These are phyloP conservation scores for Gallinago nigripennis DNA, from an alignment of 2,797 vertebrate species.

Conservation along the genomic window DNA sequence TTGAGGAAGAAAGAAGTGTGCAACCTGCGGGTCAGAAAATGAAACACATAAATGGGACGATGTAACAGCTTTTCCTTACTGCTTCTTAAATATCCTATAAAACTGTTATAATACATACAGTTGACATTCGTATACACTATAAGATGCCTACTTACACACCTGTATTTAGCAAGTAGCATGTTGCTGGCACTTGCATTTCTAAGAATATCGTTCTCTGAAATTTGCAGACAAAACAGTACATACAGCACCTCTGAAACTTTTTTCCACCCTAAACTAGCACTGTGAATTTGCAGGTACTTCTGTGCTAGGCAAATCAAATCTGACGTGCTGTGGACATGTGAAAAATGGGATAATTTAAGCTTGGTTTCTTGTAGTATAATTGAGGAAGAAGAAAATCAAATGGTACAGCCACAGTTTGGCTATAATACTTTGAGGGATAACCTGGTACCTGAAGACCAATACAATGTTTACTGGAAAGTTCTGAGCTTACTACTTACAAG, in stretches of 20 bases:
- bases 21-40: conserved; percentile 65
- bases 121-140: background rate
- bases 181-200: background rate
- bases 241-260: background rate
- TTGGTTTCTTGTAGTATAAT: background rate
- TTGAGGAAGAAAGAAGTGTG: conserved; percentile 76
- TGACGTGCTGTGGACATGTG: background rate
- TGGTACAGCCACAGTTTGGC: background rate
- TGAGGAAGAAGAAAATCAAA: background rate
- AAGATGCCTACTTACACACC: background rate
- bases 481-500: background rate
- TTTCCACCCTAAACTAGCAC: background rate
- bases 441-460: background rate
- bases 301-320: background rate
- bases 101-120: background rate
- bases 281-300: background rate
- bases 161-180: background rate
- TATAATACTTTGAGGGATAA: background rate
- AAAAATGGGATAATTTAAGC: background rate
- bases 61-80: background rate
- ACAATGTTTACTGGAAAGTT: background rate
- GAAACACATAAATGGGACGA: background rate
- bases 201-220: background rate
- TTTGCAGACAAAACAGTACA: background rate
- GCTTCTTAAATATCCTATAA: background rate